A percentile compares a stretch with the other conserved stretches of the same genome.
These are phyloP conservation scores for Melanocharis versteri DNA, from an alignment of 2,113 vertebrate species.

Conservation along the genomic window DNA sequence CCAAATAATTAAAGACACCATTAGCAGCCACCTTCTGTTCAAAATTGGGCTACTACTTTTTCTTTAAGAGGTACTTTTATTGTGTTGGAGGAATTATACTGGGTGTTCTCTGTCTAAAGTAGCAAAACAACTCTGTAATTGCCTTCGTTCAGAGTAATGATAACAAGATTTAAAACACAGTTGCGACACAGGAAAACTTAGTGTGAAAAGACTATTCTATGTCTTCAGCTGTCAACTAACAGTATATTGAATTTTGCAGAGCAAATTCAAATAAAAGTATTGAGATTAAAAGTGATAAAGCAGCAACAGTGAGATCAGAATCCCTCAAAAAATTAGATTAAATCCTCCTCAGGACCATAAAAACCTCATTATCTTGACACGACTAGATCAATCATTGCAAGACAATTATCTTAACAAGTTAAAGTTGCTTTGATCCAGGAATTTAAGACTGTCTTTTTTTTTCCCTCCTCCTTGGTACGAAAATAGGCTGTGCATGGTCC, in stretches of 20 bases:
- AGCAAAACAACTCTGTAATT: slow-evolving; percentile 65
- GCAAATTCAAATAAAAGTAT: slow-evolving; percentile 71
- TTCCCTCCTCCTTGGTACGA: background rate
- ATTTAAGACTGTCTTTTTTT: background rate
- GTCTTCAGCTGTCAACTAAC: slow-evolving; percentile 58
- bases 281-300: slow-evolving; percentile 76
- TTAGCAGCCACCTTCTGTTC: background rate
- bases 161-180: slow-evolving; percentile 68
- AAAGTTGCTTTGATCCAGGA: slow-evolving; percentile 45
- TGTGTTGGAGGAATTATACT: slow-evolving; percentile 40
- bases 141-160: slow-evolving; percentile 57
- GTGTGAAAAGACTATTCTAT: background rate
- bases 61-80: slow-evolving; percentile 33
- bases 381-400: slow-evolving; percentile 70
- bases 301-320: slow-evolving; percentile 58
- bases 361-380: slow-evolving; percentile 70
- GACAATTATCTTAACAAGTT: slow-evolving; percentile 71
- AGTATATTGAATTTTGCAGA: slow-evolving; percentile 66
- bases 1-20: slow-evolving; percentile 30
- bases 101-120: slow-evolving; percentile 29
- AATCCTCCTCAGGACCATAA: slow-evolving; percentile 60
- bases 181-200: slow-evolving; percentile 40
- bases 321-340: slow-evolving; percentile 71
- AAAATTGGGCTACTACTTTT: slow-evolving; percentile 33
- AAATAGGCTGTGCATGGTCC: background rate